Conservation (phyloP, 2,797 vertebrate genomes). For the Lagocephalus sceleratus region DNA sequence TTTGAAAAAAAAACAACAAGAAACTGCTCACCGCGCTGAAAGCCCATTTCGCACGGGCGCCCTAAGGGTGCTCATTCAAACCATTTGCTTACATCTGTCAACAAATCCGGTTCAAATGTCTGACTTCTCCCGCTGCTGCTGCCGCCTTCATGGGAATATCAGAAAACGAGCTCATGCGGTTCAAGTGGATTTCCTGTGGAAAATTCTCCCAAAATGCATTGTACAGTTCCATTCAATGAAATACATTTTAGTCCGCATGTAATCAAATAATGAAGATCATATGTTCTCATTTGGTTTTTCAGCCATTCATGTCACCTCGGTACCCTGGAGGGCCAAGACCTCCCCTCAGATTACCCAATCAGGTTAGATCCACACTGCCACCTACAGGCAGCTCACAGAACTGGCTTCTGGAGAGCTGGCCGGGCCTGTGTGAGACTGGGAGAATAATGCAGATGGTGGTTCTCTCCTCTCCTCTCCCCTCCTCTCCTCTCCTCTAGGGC, state of each 20-base stretch:
- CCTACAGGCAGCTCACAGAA: slow-evolving; percentile 23
- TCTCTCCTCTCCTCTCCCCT: slow-evolving; percentile 39
- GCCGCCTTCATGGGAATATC: slow-evolving; percentile 25
- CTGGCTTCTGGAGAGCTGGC: not conserved
- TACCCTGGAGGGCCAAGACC: slow-evolving; percentile 95
- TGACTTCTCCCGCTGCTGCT: not conserved
- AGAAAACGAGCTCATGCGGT: slow-evolving; percentile 2
- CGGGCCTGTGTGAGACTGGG: slow-evolving; percentile 3
- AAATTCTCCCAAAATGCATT: too few relatives aligned
- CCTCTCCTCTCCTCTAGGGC: slow-evolving; percentile 73
- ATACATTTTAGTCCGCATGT: too few relatives aligned
- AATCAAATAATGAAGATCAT: not conserved
- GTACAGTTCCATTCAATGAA: too few relatives aligned
- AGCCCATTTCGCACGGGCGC: slow-evolving; percentile 17
- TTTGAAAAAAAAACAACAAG: slow-evolving; percentile 24
- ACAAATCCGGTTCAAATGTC: slow-evolving; percentile 31
- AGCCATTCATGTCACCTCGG: slow-evolving; percentile 98
- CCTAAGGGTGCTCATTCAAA: slow-evolving; percentile 20
- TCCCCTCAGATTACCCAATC: slow-evolving; percentile 94
- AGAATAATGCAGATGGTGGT: slow-evolving; percentile 8
- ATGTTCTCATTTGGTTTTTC: slow-evolving; percentile 13
- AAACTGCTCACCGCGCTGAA: slow-evolving; percentile 40
- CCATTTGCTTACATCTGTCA: slow-evolving; percentile 24
- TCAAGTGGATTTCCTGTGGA: slow-evolving; percentile 2
- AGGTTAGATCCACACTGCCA: slow-evolving; percentile 73